Conservation (phyloP, 2,888 invertebrate genomes). For the Theristus sp. region DNA sequence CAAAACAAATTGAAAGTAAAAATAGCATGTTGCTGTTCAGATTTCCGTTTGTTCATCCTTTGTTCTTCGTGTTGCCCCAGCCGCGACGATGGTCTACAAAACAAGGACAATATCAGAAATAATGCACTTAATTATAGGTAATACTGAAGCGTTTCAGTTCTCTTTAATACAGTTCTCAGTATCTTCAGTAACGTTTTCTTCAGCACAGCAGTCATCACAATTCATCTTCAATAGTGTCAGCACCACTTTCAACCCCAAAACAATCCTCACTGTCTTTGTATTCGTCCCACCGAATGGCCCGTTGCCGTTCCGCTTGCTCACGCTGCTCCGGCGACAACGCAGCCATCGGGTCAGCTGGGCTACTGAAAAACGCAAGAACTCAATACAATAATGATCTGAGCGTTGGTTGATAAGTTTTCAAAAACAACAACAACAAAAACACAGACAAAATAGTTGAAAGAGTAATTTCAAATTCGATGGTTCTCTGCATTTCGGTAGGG, state of each 20-base stretch:
- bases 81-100: constrained; percentile 17
- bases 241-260: too few relatives aligned
- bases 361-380: neutral
- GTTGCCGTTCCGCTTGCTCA: neutral
- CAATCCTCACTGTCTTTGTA: neutral
- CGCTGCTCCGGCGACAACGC: neutral
- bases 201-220: neutral
- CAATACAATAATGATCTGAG: neutral
- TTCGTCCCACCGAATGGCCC: neutral
- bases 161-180: too few relatives aligned
- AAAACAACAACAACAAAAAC: neutral
- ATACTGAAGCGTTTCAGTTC: too few relatives aligned
- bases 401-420: neutral
- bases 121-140: neutral
- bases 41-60: constrained; percentile 21
- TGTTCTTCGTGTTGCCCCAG: constrained; percentile 24
- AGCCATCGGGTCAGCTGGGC: neutral
- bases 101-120: neutral
- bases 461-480: too few relatives aligned
- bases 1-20: neutral
- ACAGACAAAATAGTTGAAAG: neutral
- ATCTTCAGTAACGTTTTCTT: neutral
- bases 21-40: too few relatives aligned
- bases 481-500: too few relatives aligned
- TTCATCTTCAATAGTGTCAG: neutral